Base-by-base conservation (phyloP, 1,140 invertebrate genomes). In the Drosophila dunni region DNA sequence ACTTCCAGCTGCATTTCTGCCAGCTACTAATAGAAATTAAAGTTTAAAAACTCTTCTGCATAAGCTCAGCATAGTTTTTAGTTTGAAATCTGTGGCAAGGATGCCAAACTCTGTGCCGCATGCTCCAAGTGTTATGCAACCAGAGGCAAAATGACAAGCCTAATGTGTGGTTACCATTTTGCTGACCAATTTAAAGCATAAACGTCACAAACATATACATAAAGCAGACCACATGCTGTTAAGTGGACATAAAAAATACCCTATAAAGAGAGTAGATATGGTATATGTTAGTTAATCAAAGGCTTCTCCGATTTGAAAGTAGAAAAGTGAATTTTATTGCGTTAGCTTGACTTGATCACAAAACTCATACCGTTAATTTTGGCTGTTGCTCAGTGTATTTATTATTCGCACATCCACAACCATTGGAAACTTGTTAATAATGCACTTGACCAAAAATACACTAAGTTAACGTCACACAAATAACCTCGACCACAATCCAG, bases 101-200 rank as follows among this genome's bases (percentile, higher is more conserved):
- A 36, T 48, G n/a, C 10, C 15, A 40, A 50, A 34, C 20, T 61
- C 29, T 13, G 42, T 66, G 38, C 9, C 9, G 38, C 50, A 67
- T 60, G 33, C 54, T 2, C 5, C 53, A 50, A 50, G 15, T 33
- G 33, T 61, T 34, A 9, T 61, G 56, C 24, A 51, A 38, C 40
- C 38, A 53, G 24, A 29, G 24, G 2, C 24, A 29, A 29, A 29
- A 29, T 29, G 24, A 6, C 57, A 53, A 51, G 13, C 8, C 45
- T 42, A 68, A 51, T 68, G 36, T 68, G 65, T 38, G 65, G 56
- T 51, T 61, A 61, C 50, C 34, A n/a, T 44, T 64, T 53, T 63
- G 67, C 36, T 66, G 69, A 58, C 44, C 68, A 29, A 29, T 33
- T 17, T 15, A 11, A 51, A 63, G 13, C 13, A 48, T 20, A 54